These are phyloP conservation scores for Caenorhabditis sp. DNA, from an alignment of 2,888 invertebrate genomes.

Conservation along the genomic window DNA sequence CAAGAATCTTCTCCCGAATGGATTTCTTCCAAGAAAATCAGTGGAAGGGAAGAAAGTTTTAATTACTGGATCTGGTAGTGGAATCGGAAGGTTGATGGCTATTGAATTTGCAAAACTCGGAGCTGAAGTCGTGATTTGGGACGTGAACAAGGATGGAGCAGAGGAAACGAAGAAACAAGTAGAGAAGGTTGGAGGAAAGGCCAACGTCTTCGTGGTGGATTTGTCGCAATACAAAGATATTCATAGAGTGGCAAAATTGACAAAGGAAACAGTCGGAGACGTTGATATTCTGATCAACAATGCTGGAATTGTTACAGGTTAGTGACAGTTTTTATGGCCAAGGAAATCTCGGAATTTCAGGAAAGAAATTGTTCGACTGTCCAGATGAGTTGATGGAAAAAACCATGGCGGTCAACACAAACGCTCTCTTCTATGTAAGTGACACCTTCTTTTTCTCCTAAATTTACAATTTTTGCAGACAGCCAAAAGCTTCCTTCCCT, in stretches of 20 bases:
- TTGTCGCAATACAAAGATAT: slow-evolving; percentile 90
- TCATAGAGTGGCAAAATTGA: slow-evolving; percentile 85
- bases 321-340: no score
- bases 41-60: slow-evolving; percentile 90
- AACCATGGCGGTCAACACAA: slow-evolving; percentile 92
- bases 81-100: slow-evolving; percentile 88
- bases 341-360: slow-evolving; percentile 82
- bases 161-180: slow-evolving; percentile 90
- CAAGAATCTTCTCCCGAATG: slow-evolving; percentile 74
- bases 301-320: slow-evolving; percentile 90
- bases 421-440: slow-evolving; percentile 93
- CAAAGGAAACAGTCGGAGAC: slow-evolving; percentile 88
- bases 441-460: no score
- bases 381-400: slow-evolving; percentile 91
- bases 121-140: slow-evolving; percentile 92
- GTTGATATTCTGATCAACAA: slow-evolving; percentile 93
- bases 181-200: slow-evolving; percentile 83
- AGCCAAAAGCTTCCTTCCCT: slow-evolving; percentile 89
- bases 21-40: slow-evolving; percentile 86
- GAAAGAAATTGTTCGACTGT: slow-evolving; percentile 90
- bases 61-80: slow-evolving; percentile 93
- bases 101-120: slow-evolving; percentile 82
- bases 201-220: slow-evolving; percentile 90
- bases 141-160: slow-evolving; percentile 90
- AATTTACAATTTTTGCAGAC: slow-evolving; percentile 87